These are phyloP conservation scores for Xiphorhynchus erythropygius DNA, from an alignment of 2,797 vertebrate species.

Conservation along the genomic window DNA sequence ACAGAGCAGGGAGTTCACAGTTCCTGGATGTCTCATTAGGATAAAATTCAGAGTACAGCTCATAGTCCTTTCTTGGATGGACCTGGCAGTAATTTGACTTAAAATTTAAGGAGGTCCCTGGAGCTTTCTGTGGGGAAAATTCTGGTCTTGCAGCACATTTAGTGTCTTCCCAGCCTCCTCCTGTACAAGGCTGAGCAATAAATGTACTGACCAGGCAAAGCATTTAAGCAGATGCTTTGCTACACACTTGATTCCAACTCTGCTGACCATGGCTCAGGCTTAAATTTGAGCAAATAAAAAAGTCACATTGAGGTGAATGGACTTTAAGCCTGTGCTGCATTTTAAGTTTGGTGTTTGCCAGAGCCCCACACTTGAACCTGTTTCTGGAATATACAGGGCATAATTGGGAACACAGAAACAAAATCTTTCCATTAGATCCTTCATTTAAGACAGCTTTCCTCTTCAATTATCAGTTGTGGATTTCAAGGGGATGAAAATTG, in stretches of 20 bases:
- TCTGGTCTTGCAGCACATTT: not conserved
- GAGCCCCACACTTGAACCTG: slow-evolving; percentile 8
- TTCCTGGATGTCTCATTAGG: slow-evolving; percentile 4
- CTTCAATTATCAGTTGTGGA: slow-evolving; percentile 21
- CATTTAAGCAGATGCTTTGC: not conserved
- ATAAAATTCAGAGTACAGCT: not conserved
- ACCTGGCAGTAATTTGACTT: not conserved
- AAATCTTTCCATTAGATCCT: not conserved
- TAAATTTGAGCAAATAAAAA: not conserved
- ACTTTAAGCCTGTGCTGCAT: not conserved
- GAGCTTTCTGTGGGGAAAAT: not conserved
- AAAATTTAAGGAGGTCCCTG: not conserved
- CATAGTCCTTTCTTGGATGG: not conserved
- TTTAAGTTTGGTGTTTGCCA: not conserved
- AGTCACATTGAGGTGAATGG: not conserved
- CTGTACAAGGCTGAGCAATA: not conserved
- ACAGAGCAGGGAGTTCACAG: not conserved
- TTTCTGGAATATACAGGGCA: not conserved
- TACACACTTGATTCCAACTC: not conserved
- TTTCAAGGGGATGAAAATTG: slow-evolving; percentile 16
- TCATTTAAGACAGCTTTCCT: slow-evolving; percentile 60
- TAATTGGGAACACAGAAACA: not conserved
- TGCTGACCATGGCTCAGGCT: not conserved
- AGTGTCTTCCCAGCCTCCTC: not conserved
- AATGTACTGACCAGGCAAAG: not conserved